Base-by-base conservation (phyloP, 2,113 vertebrate species). In the Mohoua ochrocephala region DNA sequence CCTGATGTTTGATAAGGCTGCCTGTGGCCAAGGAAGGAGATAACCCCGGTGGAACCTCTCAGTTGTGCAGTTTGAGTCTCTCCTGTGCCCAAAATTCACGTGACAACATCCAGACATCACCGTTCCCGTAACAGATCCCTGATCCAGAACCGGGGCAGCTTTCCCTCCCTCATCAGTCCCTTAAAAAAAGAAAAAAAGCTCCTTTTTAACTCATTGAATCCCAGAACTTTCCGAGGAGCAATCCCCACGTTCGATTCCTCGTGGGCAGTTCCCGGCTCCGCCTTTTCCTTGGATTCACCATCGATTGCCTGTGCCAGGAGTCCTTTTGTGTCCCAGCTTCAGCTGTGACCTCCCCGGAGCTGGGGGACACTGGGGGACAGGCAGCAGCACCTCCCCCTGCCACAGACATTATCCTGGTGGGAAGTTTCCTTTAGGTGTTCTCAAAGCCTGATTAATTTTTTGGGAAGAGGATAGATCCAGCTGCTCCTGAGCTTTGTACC, bases 1-100 rank as follows among this genome's bases (percentile, higher is more conserved):
- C 16, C 54, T 37, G 35, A 2, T 42, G 41, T 27, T 73, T 1
- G 1, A 0, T 39, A 13, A 61, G 17, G 26, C 41, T 2, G 4
- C n/a, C 8, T 6, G 68, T n/a, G 74, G 41, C 21, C 21, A 11
- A 6, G 54, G 2, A 27, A 73, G 64, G 69, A n/a, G 42, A 21
- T 27, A 24, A 42, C 31, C 13, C 13, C 14, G 47, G 9, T 24
- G 63, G 56, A 71, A 30, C 42, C 28, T 49, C 16, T 2, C 6
- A n/a, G 21, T 59, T 73, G 42, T 89, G 71, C 50, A 3, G 1
- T 27, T 39, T 7, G 0, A 1, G 22, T 16, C 8, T 59, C 81
- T 59, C 7, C 42, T 41, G 24, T 41, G 1, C 15, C 45, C 52
- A 53, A 4, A 52, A 1, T 3, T 79, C 31, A 0, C 3, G 33